Evolutionary conservation across 2,888 invertebrate genomes (phyloP).

Genomic region (Drosophila mayaguana): DNA sequence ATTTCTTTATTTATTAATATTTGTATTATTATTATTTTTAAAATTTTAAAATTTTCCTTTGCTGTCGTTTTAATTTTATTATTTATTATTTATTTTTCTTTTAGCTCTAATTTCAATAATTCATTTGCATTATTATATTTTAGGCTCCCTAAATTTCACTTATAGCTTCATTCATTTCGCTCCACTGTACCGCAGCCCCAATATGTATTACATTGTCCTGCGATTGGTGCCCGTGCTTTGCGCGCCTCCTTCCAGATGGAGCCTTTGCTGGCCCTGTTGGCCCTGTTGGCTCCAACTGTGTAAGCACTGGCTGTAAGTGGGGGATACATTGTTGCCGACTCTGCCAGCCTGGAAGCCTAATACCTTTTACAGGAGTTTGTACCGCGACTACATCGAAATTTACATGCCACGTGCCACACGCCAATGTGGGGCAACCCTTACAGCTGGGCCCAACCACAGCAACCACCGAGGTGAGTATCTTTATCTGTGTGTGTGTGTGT

Average conservation of each 20-base stretch:
- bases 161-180: background rate
- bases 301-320: constrained; percentile 25
- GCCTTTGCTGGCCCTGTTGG: constrained; percentile 12
- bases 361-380: constrained; percentile 83
- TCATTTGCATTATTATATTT: too few relatives aligned
- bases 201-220: background rate
- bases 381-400: constrained; percentile 72
- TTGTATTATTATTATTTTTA: too few relatives aligned
- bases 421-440: constrained; percentile 61
- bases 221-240: background rate
- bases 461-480: constrained; percentile 7
- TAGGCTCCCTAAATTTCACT: too few relatives aligned
- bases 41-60: too few relatives aligned
- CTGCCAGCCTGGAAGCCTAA: constrained; percentile 71
- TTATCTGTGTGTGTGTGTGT: constrained; percentile 15
- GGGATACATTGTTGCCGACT: constrained; percentile 44
- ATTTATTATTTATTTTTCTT: too few relatives aligned
- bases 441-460: constrained; percentile 30
- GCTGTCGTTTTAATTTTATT: too few relatives aligned
- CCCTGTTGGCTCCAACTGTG: constrained; percentile 35
- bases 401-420: constrained; percentile 57
- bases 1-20: too few relatives aligned
- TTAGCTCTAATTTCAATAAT: too few relatives aligned
- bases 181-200: constrained; percentile 26
- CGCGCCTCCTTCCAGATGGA: constrained; percentile 8